These are phyloP conservation scores for Hyperoodon ampullatus DNA, from an alignment of 2,113 vertebrate genomes.

Conservation along the genomic window DNA sequence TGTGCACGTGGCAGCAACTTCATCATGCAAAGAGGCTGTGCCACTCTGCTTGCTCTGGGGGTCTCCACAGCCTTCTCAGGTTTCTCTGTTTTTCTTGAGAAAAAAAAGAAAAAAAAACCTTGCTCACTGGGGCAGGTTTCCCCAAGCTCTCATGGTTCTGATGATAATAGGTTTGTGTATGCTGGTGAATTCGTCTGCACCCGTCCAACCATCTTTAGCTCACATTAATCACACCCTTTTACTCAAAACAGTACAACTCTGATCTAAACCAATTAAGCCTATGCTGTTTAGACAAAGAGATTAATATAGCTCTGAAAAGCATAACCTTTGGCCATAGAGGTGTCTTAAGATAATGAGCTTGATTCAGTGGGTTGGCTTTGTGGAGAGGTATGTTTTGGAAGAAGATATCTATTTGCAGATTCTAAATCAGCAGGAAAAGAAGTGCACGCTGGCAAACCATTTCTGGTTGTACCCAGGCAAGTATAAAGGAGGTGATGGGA, in stretches of 20 bases:
- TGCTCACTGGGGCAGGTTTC: constrained; percentile 10
- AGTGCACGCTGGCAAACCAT: neutral
- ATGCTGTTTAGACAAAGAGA: constrained; percentile 84
- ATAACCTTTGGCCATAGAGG: constrained; percentile 81
- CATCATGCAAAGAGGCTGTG: rapidly evolving
- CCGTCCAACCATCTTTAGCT: constrained; percentile 77
- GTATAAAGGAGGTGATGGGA: neutral
- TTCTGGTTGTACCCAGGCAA: constrained; percentile 8
- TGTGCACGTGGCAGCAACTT: rapidly evolving
- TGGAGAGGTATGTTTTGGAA: constrained; percentile 80
- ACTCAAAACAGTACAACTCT: constrained; percentile 82
- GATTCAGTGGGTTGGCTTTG: constrained; percentile 78
- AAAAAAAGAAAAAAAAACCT: neutral
- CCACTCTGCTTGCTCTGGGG: rapidly evolving
- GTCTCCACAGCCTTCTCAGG: neutral
- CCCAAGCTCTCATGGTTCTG: constrained; percentile 49
- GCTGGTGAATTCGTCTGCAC: constrained; percentile 65
- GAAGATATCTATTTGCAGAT: constrained; percentile 76
- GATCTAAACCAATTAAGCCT: constrained; percentile 84
- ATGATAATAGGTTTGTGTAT: constrained; percentile 75
- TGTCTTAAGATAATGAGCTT: constrained; percentile 81
- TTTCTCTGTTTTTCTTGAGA: constrained; percentile 40
- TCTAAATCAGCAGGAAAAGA: constrained; percentile 67
- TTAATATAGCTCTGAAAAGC: constrained; percentile 81
- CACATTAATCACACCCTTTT: constrained; percentile 84